Percentiles rank a stretch among this genome's conserved stretches.
These are phyloP conservation scores for Bombus waltoni DNA, from an alignment of 1,140 invertebrate species.

Conservation along the genomic window DNA sequence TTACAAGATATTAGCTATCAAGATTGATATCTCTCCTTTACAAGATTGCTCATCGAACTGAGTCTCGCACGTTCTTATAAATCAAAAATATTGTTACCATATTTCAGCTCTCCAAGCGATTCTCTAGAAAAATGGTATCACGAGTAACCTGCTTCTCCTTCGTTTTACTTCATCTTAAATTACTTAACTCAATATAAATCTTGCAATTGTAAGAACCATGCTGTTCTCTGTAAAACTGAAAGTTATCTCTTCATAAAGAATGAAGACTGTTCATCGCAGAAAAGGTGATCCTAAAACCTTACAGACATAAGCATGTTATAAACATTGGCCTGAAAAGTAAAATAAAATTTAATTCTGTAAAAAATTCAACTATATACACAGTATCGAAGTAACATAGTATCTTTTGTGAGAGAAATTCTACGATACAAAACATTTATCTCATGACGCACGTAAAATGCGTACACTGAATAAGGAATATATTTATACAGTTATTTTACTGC, in stretches of 20 bases:
- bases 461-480: no score
- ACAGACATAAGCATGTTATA: neutral
- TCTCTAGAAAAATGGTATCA: neutral
- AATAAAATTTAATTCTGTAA: neutral
- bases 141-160: neutral
- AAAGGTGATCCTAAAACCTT: neutral
- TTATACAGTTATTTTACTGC: neutral
- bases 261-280: neutral
- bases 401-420: neutral
- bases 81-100: neutral
- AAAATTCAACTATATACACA: neutral
- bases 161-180: neutral
- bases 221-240: neutral
- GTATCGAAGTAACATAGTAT: neutral
- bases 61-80: neutral
- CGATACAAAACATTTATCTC: neutral
- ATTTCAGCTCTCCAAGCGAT: neutral
- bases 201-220: neutral
- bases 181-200: neutral
- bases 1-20: neutral
- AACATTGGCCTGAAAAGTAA: neutral
- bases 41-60: neutral
- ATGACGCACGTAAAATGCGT: neutral
- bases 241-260: neutral
- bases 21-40: neutral